Evolutionary conservation across 2,888 invertebrate genomes (phyloP).

Genomic region (Hyles lineata): DNA sequence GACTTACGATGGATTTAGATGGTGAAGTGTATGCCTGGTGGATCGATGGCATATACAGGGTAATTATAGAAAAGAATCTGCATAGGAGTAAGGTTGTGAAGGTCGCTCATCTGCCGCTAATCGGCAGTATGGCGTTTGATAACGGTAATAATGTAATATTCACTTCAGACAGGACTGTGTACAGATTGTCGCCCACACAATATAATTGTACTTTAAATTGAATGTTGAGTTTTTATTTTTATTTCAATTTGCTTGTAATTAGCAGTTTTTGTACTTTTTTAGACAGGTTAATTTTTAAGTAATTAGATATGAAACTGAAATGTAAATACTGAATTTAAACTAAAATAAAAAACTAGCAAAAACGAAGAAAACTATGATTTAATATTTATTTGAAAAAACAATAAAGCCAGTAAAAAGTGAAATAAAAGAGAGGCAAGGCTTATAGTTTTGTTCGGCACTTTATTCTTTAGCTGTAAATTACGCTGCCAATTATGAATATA

Average conservation of each 20-base stretch:
- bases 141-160: constrained; percentile 70
- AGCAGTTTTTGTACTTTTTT: not conserved
- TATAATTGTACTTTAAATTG: constrained; percentile 41
- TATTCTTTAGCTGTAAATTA: too few species aligned
- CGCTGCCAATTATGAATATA: too few species aligned
- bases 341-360: too few species aligned
- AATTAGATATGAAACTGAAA: not conserved
- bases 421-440: too few species aligned
- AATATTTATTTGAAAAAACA: too few species aligned
- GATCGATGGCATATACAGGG: constrained; percentile 72
- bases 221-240: not conserved
- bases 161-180: constrained; percentile 60
- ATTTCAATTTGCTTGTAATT: not conserved
- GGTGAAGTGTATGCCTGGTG: constrained; percentile 73
- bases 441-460: too few species aligned
- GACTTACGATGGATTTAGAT: constrained; percentile 66
- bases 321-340: too few species aligned
- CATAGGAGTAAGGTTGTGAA: constrained; percentile 57
- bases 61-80: constrained; percentile 58
- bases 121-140: constrained; percentile 72
- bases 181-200: constrained; percentile 51
- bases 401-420: too few species aligned
- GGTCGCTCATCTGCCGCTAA: constrained; percentile 56
- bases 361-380: too few species aligned
- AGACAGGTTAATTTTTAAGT: too few species aligned